A percentile compares a stretch with the other conserved stretches of the same genome.
Conservation (phyloP, 2,113 vertebrate species). For the Oreotrochilus melanogaster region DNA sequence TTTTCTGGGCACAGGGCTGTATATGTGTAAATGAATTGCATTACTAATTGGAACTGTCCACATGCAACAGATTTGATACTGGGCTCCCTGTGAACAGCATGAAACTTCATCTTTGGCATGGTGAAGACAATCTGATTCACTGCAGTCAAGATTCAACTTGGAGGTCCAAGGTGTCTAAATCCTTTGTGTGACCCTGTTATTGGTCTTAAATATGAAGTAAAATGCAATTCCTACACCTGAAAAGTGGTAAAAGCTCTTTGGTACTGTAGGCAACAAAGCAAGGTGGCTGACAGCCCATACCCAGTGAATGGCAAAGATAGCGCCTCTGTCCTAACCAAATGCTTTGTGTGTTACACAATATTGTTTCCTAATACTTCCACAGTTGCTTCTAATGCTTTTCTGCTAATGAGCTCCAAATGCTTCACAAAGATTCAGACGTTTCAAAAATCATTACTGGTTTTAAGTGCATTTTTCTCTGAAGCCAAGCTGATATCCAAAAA, state of each 20-base stretch:
- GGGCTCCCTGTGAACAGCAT: background rate
- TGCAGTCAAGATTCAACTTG: no score
- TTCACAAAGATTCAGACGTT: background rate
- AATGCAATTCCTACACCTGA: background rate
- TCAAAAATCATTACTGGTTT: background rate
- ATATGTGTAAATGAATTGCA: background rate
- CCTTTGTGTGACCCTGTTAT: no score
- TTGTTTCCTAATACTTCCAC: background rate
- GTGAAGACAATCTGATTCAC: background rate
- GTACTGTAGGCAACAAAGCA: background rate
- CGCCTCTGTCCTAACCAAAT: background rate
- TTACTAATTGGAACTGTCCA: background rate
- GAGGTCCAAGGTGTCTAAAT: no score
- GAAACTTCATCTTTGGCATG: accelerated
- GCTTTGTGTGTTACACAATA: background rate
- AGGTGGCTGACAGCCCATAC: background rate
- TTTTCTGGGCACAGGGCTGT: background rate
- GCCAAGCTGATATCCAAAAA: background rate
- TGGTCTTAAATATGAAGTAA: background rate
- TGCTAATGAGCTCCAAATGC: slow-evolving; percentile 21
- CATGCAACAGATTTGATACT: background rate
- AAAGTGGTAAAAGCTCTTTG: background rate
- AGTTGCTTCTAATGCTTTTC: background rate
- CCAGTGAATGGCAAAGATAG: background rate
- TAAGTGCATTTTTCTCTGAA: background rate